Evolutionary conservation across 2,113 vertebrate genomes (phyloP).

Genomic region (Ploceus nigricollis): DNA sequence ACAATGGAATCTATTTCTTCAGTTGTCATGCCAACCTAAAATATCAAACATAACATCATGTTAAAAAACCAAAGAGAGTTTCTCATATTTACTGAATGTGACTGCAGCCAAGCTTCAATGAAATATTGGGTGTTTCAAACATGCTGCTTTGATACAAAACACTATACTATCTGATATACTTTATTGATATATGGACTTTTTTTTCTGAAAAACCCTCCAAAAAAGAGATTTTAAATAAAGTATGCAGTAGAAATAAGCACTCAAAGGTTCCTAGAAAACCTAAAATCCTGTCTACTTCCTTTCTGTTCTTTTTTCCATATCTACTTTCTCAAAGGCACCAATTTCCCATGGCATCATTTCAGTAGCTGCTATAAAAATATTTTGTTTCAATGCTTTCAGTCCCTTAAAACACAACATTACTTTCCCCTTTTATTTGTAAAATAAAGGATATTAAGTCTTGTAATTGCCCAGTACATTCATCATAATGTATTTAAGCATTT

Average conservation of each 20-base stretch:
- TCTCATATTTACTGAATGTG: conserved; percentile 16
- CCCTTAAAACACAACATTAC: not conserved
- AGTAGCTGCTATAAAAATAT: conserved; percentile 19
- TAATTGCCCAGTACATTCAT: not conserved
- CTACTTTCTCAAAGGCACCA: not conserved
- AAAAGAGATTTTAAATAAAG: not conserved
- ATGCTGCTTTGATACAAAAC: not conserved
- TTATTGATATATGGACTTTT: not conserved
- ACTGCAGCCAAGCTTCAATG: conserved; percentile 9
- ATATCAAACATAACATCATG: conserved; percentile 67
- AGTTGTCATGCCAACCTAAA: conserved; percentile 96
- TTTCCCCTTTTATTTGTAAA: not conserved
- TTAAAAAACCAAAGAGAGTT: conserved; percentile 59
- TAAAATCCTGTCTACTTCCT: not conserved
- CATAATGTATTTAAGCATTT: not conserved
- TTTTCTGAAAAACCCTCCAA: not conserved
- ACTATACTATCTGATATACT: not conserved
- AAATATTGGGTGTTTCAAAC: conserved; percentile 19
- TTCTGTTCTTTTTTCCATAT: not conserved
- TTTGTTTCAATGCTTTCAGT: not conserved
- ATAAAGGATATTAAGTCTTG: not conserved
- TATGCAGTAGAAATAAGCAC: not conserved
- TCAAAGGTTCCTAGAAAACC: not conserved
- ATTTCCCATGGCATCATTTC: conserved; percentile 28
- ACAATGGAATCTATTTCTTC: conserved; percentile 96